Base-by-base conservation (phyloP, 2,797 vertebrate species). In the Aplochiton taeniatus region DNA sequence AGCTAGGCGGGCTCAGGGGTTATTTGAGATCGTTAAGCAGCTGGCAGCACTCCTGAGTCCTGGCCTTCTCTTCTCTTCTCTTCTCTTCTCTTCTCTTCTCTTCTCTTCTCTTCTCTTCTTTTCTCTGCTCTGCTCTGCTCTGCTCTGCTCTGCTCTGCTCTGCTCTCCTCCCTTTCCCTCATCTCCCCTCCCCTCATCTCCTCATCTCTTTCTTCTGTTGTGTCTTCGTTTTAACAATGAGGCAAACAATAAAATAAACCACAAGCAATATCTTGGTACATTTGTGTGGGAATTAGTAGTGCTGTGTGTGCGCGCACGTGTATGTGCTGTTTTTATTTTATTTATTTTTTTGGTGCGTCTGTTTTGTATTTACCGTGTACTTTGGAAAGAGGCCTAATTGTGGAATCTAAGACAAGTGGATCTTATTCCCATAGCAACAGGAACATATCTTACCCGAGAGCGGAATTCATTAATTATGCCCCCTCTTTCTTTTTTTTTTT, bases 11-110 rank as follows among this genome's bases (percentile, higher is more conserved):
- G 77, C 77, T 79, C 78, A 51, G 73, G 80, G 87, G 89, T 90
- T 91, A 90, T 91, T 90, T 91, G 90, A 91, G 90, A 91, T 90
- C 88, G 90, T 90, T 89, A 87, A 85, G 83, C 89, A 88, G 87
- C 90, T 91, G 88, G 86, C 85, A 80, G 79, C 68, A 78, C 85
- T 85, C 77, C 68, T 80, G 79, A 72, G 75, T 80, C 78, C 72
- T 73, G 59, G 54, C 76, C 69, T 58, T 31, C 80, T n/a, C n/a
- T n/a, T n/a, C 76, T 64, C 68, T 66, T 82, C 65, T 63, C 66
- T 63, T 75, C 58, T 63, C 14, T 42, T 69, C 41, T 13, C 61
- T 45, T 63, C 16, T 48, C 65, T 65, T 44, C 61, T 72, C 45
- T 51, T 49, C 42, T 63, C 53, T 45, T 70, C 68, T 69, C 50